A percentile compares a stretch with the other conserved stretches of the same genome.
These are phyloP conservation scores for Illadopsis cleaveri DNA, from an alignment of 2,113 vertebrate species.

Conservation along the genomic window DNA sequence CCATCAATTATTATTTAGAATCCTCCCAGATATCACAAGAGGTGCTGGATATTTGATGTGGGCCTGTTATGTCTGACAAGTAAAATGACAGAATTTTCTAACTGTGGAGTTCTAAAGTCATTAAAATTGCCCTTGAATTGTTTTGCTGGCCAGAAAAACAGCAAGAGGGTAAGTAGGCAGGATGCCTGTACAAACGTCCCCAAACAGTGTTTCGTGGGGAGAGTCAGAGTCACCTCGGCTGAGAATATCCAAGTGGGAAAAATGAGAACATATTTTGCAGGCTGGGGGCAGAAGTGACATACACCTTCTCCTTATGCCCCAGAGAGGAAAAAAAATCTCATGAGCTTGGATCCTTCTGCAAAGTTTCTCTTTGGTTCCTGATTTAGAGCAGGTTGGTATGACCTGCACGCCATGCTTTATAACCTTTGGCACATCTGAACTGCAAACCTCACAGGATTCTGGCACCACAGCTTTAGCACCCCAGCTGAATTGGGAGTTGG, in stretches of 20 bases:
- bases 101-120: not conserved
- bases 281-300: not conserved
- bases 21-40: not conserved
- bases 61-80: not conserved
- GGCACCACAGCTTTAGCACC: not conserved
- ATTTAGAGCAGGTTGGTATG: not conserved
- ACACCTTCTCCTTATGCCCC: not conserved
- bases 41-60: not conserved
- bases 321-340: not conserved
- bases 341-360: not conserved
- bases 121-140: not conserved
- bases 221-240: not conserved
- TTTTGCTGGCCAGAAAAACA: not conserved
- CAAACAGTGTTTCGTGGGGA: not conserved
- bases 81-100: not conserved
- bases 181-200: not conserved
- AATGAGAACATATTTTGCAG: not conserved
- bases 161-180: not conserved
- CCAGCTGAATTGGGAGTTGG: accelerated
- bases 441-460: not conserved
- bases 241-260: not conserved
- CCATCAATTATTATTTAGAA: not conserved
- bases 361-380: not conserved
- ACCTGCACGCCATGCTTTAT: not conserved
- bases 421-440: not conserved